phyloP scores from a whole-genome alignment of 2,113 vertebrate species.

The Mola mola region DNA sequence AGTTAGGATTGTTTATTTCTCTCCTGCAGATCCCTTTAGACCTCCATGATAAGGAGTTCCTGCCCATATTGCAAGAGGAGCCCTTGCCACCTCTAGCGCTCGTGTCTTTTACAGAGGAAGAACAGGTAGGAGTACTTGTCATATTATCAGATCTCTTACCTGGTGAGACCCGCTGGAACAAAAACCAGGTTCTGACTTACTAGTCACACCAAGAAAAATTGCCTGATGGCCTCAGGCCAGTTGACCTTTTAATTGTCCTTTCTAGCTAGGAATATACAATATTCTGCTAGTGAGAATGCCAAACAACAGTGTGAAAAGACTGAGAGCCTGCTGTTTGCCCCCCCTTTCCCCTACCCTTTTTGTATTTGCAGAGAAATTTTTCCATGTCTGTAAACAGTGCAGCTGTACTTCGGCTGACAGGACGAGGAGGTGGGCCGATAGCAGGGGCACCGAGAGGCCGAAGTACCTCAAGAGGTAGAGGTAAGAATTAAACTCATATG shows the following conservation, averaged over 20 bases:
- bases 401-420: slow-evolving; percentile 93
- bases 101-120: slow-evolving; percentile 98
- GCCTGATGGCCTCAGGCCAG: neutral
- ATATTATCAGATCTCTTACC: neutral
- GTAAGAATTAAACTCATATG: slow-evolving; percentile 77
- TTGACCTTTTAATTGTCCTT: neutral
- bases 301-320: slow-evolving; percentile 21
- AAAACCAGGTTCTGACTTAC: neutral
- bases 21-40: slow-evolving; percentile 91
- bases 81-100: slow-evolving; percentile 95
- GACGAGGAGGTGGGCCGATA: slow-evolving; percentile 90
- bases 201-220: neutral
- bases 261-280: neutral
- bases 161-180: neutral
- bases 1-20: neutral
- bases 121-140: slow-evolving; percentile 86
- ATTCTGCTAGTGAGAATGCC: neutral
- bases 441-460: slow-evolving; percentile 94
- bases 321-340: neutral
- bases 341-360: slow-evolving; percentile 4
- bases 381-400: slow-evolving; percentile 99
- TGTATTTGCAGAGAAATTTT: slow-evolving; percentile 94
- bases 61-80: slow-evolving; percentile 98
- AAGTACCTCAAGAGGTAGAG: slow-evolving; percentile 98
- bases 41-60: slow-evolving; percentile 97